Conservation (phyloP, 2,113 vertebrate species). For the Meriones unguiculatus region DNA sequence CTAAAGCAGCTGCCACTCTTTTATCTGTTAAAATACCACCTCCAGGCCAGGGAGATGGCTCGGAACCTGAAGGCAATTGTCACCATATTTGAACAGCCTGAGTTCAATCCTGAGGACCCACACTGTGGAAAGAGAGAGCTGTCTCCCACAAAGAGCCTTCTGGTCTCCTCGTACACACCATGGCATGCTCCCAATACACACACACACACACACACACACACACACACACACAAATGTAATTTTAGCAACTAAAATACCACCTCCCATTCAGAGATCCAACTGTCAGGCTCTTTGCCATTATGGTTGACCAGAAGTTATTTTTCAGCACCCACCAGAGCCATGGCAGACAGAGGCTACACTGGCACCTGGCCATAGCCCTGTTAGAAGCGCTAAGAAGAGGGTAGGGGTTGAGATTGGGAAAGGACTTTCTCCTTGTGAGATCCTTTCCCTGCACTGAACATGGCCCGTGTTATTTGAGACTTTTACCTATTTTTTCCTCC, state of each 20-base stretch:
- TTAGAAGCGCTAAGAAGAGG: not conserved
- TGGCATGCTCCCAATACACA: rapidly evolving
- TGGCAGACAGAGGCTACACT: not conserved
- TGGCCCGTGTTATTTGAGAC: not conserved
- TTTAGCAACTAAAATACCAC: not conserved
- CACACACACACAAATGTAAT: not conserved
- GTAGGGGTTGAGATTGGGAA: not conserved
- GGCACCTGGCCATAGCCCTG: not conserved
- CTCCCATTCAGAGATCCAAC: not conserved
- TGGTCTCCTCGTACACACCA: not conserved
- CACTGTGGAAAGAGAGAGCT: not conserved
- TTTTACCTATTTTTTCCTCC: not conserved
- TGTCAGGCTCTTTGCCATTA: not conserved
- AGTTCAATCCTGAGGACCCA: not conserved
- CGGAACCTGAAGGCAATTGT: not conserved
- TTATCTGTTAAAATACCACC: not conserved
- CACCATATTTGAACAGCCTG: not conserved
- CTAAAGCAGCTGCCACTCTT: not conserved
- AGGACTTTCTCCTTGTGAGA: not conserved
- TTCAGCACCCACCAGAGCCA: not conserved
- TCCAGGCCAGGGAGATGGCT: not conserved
- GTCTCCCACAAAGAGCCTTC: not conserved
- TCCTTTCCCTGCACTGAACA: not conserved
- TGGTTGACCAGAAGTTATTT: not conserved
- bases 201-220: not conserved